Evolutionary conservation across 2,113 vertebrate species (phyloP), one percentile per base, ranked within the genome.

Genomic region (Phoxinus phoxinus): DNA sequence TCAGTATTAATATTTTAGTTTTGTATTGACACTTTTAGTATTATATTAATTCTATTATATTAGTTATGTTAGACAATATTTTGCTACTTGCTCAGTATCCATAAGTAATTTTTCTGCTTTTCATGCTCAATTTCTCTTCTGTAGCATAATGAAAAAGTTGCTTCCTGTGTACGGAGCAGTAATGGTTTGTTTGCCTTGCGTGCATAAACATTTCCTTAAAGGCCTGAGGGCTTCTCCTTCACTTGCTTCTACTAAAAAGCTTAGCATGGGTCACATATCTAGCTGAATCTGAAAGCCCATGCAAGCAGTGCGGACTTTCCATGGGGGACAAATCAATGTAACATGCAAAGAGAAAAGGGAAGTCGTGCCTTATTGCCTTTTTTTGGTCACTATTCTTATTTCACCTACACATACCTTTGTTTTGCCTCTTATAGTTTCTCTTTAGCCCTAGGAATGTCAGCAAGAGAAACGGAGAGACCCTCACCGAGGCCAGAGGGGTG

Each of bases 201-300:
- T 44, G n/a, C 59, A 69, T 74, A 30, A 48, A 23, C 72, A 58
- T 46, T 67, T 58, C 72, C 71, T 46, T 48, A 44, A 23, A 77
- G 69, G 51, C 84, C 84, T 77, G 23, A 63, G 73, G 84, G 51
- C 76, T 58, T 78, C 53, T 58, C 3, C 30, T 78, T 30, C 53
- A 78, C 30, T 78, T 59, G 53, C 19, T 78, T 59, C 6, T 13
- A 58, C 76, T 79, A 59, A 59, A 79, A 35, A 41, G 56, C 30
- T 23, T 77, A n/a, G 51, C 35, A 61, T 9, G 13, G 56, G 12
- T 19, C 12, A 37, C 21, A 37, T 56, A 58, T 59, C 27, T 8
- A 58, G 2, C 21, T 59, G 10, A 37, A 61, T 35, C 13, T 73
- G 11, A 74, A 73, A 74, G 23, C 32, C 30, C 30, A 25, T 30